Conservation (phyloP, 1,140 invertebrate genomes). For the Papilio xuthus region DNA sequence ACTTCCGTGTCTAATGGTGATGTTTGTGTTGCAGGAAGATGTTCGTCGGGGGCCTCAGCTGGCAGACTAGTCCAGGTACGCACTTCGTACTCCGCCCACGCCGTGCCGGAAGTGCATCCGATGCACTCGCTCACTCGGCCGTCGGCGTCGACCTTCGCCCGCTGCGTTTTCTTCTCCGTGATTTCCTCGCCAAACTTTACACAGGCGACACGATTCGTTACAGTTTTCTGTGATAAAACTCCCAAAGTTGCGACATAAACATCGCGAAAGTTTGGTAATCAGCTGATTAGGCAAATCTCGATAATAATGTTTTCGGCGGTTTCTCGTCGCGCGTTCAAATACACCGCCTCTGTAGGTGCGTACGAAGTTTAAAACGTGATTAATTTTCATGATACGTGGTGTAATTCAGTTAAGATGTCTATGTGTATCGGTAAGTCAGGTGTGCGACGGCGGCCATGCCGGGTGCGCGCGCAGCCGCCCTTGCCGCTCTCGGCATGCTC, state of each 20-base stretch:
- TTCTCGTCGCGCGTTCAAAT: slow-evolving; percentile 51
- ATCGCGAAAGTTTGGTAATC: slow-evolving; percentile 78
- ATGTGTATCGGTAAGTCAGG: slow-evolving; percentile 73
- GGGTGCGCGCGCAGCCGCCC: slow-evolving; percentile 75
- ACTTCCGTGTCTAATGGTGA: slow-evolving; percentile 63
- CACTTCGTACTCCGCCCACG: slow-evolving; percentile 58
- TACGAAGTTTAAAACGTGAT: slow-evolving; percentile 43
- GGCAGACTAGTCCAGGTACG: slow-evolving; percentile 99
- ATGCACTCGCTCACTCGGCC: slow-evolving; percentile 65
- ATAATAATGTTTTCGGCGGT: slow-evolving; percentile 54
- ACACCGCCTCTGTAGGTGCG: slow-evolving; percentile 47
- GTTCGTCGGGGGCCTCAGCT: slow-evolving; percentile 99
- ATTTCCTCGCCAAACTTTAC: slow-evolving; percentile 43
- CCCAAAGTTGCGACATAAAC: slow-evolving; percentile 61
- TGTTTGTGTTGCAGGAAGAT: slow-evolving; percentile 96
- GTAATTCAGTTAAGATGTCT: slow-evolving; percentile 71
- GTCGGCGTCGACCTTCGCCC: slow-evolving; percentile 53
- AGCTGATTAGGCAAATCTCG: slow-evolving; percentile 71
- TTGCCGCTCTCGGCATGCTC: slow-evolving; percentile 56
- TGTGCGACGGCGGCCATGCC: slow-evolving; percentile 76
- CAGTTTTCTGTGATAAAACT: slow-evolving; percentile 63
- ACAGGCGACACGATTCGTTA: slow-evolving; percentile 49
- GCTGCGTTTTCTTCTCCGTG: slow-evolving; percentile 46
- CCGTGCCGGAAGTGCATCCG: slow-evolving; percentile 65
- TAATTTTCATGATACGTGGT: slow-evolving; percentile 55